Evolutionary conservation across 1,140 invertebrate species (phyloP).

Genomic region (Drosophila biarmipes): DNA sequence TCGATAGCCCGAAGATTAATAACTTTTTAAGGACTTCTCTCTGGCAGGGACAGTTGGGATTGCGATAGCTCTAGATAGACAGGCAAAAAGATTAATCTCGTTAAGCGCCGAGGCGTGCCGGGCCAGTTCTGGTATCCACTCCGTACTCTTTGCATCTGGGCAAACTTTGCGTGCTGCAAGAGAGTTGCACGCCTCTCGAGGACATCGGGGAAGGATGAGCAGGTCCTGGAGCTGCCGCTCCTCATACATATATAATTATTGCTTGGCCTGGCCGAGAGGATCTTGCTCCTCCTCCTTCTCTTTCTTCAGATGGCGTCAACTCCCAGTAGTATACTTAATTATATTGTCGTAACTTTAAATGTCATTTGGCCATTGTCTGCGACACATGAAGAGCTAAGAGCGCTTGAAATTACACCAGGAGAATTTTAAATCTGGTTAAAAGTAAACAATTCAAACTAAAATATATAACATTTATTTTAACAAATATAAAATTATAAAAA

Average conservation of each 20-base stretch:
- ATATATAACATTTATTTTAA: too few relatives aligned
- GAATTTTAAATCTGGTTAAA: not conserved
- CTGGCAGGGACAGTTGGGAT: slow-evolving; percentile 23
- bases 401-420: not conserved
- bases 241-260: slow-evolving; percentile 75
- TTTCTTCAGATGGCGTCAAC: slow-evolving; percentile 44
- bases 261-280: slow-evolving; percentile 33
- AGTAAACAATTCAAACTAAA: too few relatives aligned
- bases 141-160: slow-evolving; percentile 38
- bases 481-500: too few relatives aligned
- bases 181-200: slow-evolving; percentile 65
- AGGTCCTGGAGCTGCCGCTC: slow-evolving; percentile 11
- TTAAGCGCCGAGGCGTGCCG: slow-evolving; percentile 73
- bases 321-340: slow-evolving; percentile 80
- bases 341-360: slow-evolving; percentile 82
- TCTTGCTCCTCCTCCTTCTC: slow-evolving; percentile 17
- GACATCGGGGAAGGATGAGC: slow-evolving; percentile 5
- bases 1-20: slow-evolving; percentile 75
- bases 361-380: slow-evolving; percentile 73
- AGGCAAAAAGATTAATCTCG: slow-evolving; percentile 66
- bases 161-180: slow-evolving; percentile 56
- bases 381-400: slow-evolving; percentile 38
- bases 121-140: slow-evolving; percentile 5
- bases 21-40: slow-evolving; percentile 60
- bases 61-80: slow-evolving; percentile 19